A percentile compares a stretch with the other conserved stretches of the same genome.
Evolutionary conservation across 1,140 invertebrate genomes (phyloP).

Genomic region (Zaprionus africanus): DNA sequence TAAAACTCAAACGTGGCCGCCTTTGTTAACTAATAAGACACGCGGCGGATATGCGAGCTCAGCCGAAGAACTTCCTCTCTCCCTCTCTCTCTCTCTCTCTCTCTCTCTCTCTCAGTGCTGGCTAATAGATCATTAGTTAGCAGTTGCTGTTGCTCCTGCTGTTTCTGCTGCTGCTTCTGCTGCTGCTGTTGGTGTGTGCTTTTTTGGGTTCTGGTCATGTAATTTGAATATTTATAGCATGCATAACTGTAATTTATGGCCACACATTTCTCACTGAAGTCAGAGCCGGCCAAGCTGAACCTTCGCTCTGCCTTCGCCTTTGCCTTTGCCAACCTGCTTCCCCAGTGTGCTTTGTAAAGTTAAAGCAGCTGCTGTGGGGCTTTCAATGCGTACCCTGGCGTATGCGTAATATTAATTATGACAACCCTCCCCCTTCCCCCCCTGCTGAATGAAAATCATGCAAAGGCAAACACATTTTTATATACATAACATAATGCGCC

Average conservation of each 20-base stretch:
- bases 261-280: constrained; percentile 66
- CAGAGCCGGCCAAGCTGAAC: constrained; percentile 7
- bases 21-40: constrained; percentile 75
- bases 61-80: too few species aligned
- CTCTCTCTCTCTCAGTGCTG: constrained; percentile 18
- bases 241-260: constrained; percentile 77
- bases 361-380: neutral
- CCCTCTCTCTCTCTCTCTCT: too few species aligned
- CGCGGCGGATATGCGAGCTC: constrained; percentile 50
- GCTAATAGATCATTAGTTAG: constrained; percentile 81
- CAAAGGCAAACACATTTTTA: constrained; percentile 24
- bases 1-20: constrained; percentile 77
- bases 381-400: constrained; percentile 14
- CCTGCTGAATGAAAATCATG: neutral
- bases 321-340: neutral
- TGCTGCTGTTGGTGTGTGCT: constrained; percentile 11
- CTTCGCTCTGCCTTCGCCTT: constrained; percentile 10
- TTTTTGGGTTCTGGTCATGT: constrained; percentile 55
- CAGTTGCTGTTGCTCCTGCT: constrained; percentile 50
- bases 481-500: constrained; percentile 3
- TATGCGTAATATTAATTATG: constrained; percentile 53
- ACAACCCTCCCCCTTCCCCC: neutral
- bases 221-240: constrained; percentile 82
- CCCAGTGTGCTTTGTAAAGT: neutral
- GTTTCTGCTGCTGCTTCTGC: neutral